Base-by-base conservation (phyloP, 1,140 invertebrate species). In the Drosophila truncata region DNA sequence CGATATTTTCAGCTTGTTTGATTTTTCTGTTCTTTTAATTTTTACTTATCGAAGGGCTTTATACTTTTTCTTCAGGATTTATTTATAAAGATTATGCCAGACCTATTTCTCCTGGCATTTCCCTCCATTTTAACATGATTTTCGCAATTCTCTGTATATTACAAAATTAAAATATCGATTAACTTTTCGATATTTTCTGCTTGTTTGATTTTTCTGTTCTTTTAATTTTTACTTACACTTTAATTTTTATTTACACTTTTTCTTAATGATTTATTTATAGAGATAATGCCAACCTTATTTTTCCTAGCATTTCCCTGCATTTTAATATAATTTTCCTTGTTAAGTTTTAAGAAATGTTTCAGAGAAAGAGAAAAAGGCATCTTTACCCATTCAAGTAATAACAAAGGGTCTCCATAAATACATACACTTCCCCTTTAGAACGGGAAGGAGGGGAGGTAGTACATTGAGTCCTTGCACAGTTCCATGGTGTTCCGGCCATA, bases 401-500 rank as follows among this genome's bases (percentile, higher is more conserved):
- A 47, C 44, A 47, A 47, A 47, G 46, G 46, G 55, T n/a, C 23
- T 11, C 10, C 18, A 44, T 23, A 44, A 47, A 25, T 25, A 47
- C 23, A 58, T 13, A 62, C 55, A 58, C 62, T 42, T n/a, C 41
- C 52, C 66, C 62, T 25, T n/a, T 6, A 31, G 71, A 18, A 35
- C 18, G 35, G 20, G 47, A 47, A 13, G 2, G 31, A n/a, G 27
- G 27, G 11, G 18, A 5, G n/a, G 47, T n/a, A 7, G 18, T 3
- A 35, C 29, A 18, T 20, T 7, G 4, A 33, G 50, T 33, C 33
- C 33, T 37, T 10, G 33, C 54, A 57, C 54, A 25, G 54, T 25
- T 52, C 54, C 65, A 79, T 50, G 49, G 39, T 60, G 71, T 74
- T 60, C 61, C 69, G 66, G 65, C 59, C 74, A 65, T 86, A 75